These are phyloP conservation scores for Elgaria multicarinata DNA, from an alignment of 2,113 vertebrate genomes.

Conservation along the genomic window DNA sequence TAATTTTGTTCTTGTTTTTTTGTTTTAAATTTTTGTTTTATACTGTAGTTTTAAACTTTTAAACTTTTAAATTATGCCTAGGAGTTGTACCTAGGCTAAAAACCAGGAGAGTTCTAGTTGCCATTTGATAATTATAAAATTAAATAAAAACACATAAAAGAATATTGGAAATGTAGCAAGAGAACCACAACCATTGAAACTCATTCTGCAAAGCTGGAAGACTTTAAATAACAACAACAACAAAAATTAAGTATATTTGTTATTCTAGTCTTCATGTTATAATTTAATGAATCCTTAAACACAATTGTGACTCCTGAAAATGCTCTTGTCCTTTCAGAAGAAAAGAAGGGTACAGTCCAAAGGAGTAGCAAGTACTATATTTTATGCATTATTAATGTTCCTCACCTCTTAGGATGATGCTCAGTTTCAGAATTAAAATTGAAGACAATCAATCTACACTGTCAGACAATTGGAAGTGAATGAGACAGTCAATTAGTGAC, in stretches of 20 bases:
- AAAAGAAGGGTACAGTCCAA: background rate
- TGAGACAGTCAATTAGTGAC: conserved; percentile 28
- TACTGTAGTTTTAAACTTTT: too few relatives aligned
- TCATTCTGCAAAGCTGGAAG: background rate
- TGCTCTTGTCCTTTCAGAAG: background rate
- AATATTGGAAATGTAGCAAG: background rate
- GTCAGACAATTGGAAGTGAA: conserved; percentile 41
- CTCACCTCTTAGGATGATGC: background rate
- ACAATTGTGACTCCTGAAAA: background rate
- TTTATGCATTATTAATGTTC: background rate
- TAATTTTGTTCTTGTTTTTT: too few relatives aligned
- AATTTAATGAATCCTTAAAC: background rate
- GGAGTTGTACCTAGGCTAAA: background rate
- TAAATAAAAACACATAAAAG: background rate
- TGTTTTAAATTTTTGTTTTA: too few relatives aligned
- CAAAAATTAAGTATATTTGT: background rate
- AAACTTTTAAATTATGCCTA: background rate
- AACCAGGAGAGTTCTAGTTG: background rate
- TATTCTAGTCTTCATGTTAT: background rate
- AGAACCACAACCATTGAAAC: background rate
- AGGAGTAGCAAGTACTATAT: background rate
- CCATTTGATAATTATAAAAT: background rate
- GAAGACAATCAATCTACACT: background rate
- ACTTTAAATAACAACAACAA: background rate
- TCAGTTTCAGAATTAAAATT: conserved; percentile 20